Evolutionary conservation across 2,113 vertebrate species (phyloP).

Genomic region (Edolisoma coerulescens): DNA sequence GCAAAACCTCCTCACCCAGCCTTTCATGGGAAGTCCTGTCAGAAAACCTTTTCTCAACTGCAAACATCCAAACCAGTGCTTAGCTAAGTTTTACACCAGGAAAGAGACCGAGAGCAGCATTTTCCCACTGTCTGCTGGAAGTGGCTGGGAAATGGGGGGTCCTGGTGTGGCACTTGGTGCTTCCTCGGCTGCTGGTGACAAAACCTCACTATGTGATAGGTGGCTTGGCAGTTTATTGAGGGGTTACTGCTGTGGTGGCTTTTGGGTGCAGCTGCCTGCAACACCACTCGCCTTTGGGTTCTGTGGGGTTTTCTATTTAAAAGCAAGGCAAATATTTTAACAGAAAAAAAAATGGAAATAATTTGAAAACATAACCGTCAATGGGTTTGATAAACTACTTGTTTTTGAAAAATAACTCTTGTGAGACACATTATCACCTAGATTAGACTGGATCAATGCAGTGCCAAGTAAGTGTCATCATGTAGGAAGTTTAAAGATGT

Average conservation of each 20-base stretch:
- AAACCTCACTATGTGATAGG: neutral
- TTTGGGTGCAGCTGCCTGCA: neutral
- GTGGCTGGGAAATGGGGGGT: neutral
- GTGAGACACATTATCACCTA: conserved; percentile 44
- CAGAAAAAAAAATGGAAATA: neutral
- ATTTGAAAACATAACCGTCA: neutral
- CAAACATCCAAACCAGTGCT: neutral
- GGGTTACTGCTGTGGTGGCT: neutral
- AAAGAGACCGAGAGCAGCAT: neutral
- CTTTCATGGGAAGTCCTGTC: neutral
- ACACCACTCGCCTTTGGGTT: neutral
- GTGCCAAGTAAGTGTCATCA: conserved; percentile 43
- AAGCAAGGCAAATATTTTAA: neutral
- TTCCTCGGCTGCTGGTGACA: neutral
- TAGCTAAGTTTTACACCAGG: neutral
- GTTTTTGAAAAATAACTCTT: conserved; percentile 41
- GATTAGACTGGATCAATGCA: conserved; percentile 28
- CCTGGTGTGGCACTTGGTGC: neutral
- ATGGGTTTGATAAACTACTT: conserved; percentile 35
- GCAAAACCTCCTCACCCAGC: neutral
- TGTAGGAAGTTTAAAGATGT: conserved; percentile 12
- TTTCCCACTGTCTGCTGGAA: neutral
- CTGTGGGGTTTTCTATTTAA: neutral
- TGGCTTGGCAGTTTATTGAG: neutral
- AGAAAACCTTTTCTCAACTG: neutral